Evolutionary conservation across 2,113 vertebrate genomes (phyloP), one percentile per base, ranked within the genome.

Genomic region (Echinops telfairi): DNA sequence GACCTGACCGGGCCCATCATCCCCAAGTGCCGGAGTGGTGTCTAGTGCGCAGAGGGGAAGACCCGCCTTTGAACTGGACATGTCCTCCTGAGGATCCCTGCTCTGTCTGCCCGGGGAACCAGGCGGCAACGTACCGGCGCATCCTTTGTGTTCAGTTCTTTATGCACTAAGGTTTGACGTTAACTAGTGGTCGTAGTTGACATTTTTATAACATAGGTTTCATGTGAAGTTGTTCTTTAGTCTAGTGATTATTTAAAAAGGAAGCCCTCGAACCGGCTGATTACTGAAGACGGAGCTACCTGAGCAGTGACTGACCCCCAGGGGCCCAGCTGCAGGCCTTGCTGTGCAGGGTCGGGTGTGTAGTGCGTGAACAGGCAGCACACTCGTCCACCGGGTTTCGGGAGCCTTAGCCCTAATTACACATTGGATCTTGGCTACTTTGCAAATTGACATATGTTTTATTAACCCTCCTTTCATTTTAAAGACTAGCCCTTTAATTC

Each of bases 11-110:
- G 99, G 97, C 99, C 99, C 96, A 99, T 99, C 98, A 98, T 99
- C 97, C 99, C 99, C 92, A 99, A 99, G 97, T 99, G 99, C 98
- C 99, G 99, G 98, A 99, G 98, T 78, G 98, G 99, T 91, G 98
- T 99, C 97, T 99, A 99, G 97, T 5, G 71, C 84, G 96, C 77
- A 89, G 78, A 36, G 83, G 22, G 1, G 88, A 73, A 89, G 73
- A 78, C 91, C 81, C 33, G 86, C 95, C 94, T 95, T 78, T 92
- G 93, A 95, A 95, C 96, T 96, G 95, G 95, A 97, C 89, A 25
- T 79, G 93, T 78, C 94, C 90, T 90, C 40, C 92, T 4, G 11
- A 96, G 36, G 75, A 81, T 92, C 95, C 96, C 93, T 93, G 86
- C 94, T 97, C 38, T 95, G 94, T 97, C 38, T 95, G 94, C 95